Evolutionary conservation across 2,888 invertebrate species (phyloP), one percentile per base, ranked within the genome.

Genomic region (Melanophora roralis): DNA sequence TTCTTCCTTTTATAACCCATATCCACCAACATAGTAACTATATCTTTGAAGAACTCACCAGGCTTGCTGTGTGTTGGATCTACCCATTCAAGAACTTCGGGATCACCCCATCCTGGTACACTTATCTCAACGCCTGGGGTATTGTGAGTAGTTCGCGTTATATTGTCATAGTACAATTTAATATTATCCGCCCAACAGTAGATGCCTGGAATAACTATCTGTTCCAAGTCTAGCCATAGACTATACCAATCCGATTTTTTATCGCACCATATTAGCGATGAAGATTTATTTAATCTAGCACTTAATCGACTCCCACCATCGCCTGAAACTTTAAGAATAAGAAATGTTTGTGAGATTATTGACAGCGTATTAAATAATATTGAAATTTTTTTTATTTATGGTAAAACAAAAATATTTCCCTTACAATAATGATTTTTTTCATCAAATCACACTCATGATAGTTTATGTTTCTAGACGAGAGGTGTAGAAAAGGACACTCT

Each of bases 291-390:
- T 57, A 99, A 89, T 86, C 93, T 96, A 0, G 98, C 99, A 88
- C 97, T 95, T 11, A 99, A 87, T 90, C 98, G 98, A 86, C 95
- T 96, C 2, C 99, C 99, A 6, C 99, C 99, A 93, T 99, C 98
- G 11, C 99, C 99, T 78, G 99, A 99, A 84, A 99, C 97, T 97
- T 87, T 40, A 12, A 2, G 21, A 27, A 3, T 0, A 65, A 53
- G 53, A 19, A 32, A n/a, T n/a, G n/a, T n/a, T n/a, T n/a, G n/a
- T n/a, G n/a, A n/a, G n/a, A n/a, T n/a, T n/a, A n/a, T n/a, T n/a
- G n/a, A n/a, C n/a, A n/a, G n/a, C n/a, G n/a, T n/a, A n/a, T n/a
- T n/a, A n/a, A n/a, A n/a, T n/a, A n/a, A n/a, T n/a, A n/a, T n/a
- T n/a, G n/a, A n/a, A n/a, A n/a, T n/a, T n/a, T n/a, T n/a, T n/a